These are phyloP conservation scores for Lycorma delicatula DNA, from an alignment of 1,140 invertebrate genomes.

Conservation along the genomic window DNA sequence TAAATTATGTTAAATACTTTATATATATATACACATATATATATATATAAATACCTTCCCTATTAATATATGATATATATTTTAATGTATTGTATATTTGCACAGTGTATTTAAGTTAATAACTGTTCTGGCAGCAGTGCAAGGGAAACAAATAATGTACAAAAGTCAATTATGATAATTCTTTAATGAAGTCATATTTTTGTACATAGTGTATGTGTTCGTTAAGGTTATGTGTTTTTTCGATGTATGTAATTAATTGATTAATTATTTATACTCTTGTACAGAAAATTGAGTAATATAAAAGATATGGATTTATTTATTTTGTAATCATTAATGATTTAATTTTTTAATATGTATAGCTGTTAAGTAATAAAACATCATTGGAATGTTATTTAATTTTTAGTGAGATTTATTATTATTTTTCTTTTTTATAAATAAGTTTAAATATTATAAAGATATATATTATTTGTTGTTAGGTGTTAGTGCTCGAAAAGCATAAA, in stretches of 20 bases:
- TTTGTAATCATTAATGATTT: conserved; percentile 38
- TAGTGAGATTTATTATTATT: conserved; percentile 13
- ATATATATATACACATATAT: conserved; percentile 18
- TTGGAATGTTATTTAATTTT: not conserved
- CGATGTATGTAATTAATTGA: conserved; percentile 24
- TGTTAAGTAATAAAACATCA: conserved; percentile 32
- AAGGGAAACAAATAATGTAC: conserved; percentile 37
- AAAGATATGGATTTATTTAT: conserved; percentile 36
- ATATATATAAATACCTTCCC: conserved; percentile 13
- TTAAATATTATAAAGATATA: too few relatives aligned
- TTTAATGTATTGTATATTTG: conserved; percentile 28
- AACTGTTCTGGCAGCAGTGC: conserved; percentile 28
- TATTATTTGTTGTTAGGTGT: too few relatives aligned
- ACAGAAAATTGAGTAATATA: conserved; percentile 40
- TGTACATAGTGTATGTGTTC: conserved; percentile 44
- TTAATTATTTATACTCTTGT: conserved; percentile 30
- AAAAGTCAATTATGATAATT: conserved; percentile 42
- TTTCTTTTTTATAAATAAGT: conserved; percentile 5
- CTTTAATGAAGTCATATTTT: conserved; percentile 41
- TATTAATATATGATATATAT: not conserved
- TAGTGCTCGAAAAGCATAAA: too few relatives aligned
- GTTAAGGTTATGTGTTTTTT: conserved; percentile 14
- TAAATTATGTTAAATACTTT: conserved; percentile 27
- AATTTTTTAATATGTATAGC: conserved; percentile 39
- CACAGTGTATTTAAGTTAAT: conserved; percentile 29